Evolutionary conservation across 2,888 invertebrate genomes (phyloP).

Genomic region (Allolobophora icterica): DNA sequence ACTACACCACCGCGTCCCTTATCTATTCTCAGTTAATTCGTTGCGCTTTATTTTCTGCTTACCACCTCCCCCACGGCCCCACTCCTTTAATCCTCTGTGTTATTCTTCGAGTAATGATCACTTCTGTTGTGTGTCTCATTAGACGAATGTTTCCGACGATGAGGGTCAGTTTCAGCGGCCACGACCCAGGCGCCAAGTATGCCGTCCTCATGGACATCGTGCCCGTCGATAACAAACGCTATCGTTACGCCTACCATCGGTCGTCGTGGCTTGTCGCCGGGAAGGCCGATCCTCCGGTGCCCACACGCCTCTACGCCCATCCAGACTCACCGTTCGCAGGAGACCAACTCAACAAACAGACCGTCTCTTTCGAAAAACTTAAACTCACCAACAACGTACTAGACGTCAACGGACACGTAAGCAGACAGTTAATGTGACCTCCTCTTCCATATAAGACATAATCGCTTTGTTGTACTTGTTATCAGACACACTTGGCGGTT

Average conservation of each 20-base stretch:
- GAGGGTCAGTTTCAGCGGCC: constrained; percentile 79
- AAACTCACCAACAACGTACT: constrained; percentile 97
- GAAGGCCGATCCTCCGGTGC: constrained; percentile 93
- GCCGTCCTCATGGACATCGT: constrained; percentile 94
- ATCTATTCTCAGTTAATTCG: too few relatives aligned
- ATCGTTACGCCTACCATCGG: constrained; percentile 90
- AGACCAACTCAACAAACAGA: constrained; percentile 89
- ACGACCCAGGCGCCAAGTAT: constrained; percentile 71
- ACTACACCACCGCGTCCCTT: too few relatives aligned
- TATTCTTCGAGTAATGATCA: neutral
- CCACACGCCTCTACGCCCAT: constrained; percentile 90
- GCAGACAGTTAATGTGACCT: constrained; percentile 41
- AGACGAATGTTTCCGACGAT: constrained; percentile 98
- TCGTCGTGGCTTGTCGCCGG: constrained; percentile 96
- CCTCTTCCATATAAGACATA: neutral
- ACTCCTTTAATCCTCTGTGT: too few relatives aligned
- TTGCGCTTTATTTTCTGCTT: too few relatives aligned
- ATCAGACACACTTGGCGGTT: neutral
- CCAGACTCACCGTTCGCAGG: constrained; percentile 95
- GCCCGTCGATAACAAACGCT: constrained; percentile 91
- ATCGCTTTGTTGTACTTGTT: neutral
- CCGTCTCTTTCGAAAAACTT: constrained; percentile 96
- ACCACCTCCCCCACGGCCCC: too few relatives aligned
- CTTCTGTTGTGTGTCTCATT: constrained; percentile 48
- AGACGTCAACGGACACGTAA: constrained; percentile 67